A percentile compares a stretch with the other conserved stretches of the same genome.
Evolutionary conservation across 2,113 vertebrate species (phyloP).

Genomic region (Cololabis saira): DNA sequence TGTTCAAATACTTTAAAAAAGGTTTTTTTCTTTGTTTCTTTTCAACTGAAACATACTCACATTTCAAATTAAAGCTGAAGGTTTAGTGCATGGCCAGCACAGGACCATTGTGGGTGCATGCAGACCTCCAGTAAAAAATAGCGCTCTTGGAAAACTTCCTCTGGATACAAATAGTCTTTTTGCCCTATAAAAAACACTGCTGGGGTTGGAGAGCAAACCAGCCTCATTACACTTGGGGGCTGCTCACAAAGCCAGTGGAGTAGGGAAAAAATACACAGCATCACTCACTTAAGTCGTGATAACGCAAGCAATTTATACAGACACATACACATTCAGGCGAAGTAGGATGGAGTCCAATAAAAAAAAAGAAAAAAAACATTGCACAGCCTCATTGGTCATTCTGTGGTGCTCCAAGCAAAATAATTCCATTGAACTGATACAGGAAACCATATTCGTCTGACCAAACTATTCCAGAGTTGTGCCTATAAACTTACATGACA

Average conservation of each 20-base stretch:
- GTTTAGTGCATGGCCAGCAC: conserved; percentile 10
- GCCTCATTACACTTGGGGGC: conserved; percentile 41
- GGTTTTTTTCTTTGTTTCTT: neutral
- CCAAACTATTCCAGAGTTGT: neutral
- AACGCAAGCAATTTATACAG: conserved; percentile 11
- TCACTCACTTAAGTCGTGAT: conserved; percentile 12
- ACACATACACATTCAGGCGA: neutral
- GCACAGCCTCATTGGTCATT: conserved; percentile 2
- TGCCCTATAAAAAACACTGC: conserved; percentile 71
- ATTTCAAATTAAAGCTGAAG: conserved; percentile 3
- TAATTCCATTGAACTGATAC: neutral
- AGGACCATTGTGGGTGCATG: conserved; percentile 35
- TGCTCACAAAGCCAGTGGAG: conserved; percentile 56
- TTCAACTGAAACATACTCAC: neutral
- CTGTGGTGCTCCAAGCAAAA: conserved; percentile 19
- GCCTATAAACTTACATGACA: conserved; percentile 30
- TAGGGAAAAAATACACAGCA: conserved; percentile 21
- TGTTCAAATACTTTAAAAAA: neutral
- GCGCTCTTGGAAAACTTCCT: conserved; percentile 64
- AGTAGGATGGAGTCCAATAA: conserved; percentile 1
- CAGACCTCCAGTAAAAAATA: conserved; percentile 57
- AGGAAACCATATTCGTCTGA: conserved; percentile 5
- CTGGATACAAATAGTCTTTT: conserved; percentile 71
- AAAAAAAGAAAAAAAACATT: conserved; percentile 4
- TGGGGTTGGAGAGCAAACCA: conserved; percentile 63